Evolutionary conservation across 2,113 vertebrate genomes (phyloP).

Genomic region (Megaceryle torquata): DNA sequence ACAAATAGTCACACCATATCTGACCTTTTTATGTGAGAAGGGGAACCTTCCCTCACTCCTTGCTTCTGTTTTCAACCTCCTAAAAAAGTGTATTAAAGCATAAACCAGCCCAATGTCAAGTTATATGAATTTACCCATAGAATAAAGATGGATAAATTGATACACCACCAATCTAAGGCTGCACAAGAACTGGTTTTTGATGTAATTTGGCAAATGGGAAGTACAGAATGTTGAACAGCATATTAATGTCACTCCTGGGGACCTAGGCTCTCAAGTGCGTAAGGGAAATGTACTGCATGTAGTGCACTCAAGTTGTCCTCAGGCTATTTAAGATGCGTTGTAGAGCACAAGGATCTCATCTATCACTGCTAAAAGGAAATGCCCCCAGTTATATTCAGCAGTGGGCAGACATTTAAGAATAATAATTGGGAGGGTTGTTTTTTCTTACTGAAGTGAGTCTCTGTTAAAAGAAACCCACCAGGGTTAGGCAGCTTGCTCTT

Average conservation of each 20-base stretch:
- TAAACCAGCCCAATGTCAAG: accelerated
- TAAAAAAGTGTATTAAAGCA: background rate
- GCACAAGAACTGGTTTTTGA: background rate
- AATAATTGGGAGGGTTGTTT: accelerated
- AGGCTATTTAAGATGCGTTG: background rate
- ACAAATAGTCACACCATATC: too few species aligned
- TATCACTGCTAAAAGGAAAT: background rate
- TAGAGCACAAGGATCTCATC: background rate
- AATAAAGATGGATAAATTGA: background rate
- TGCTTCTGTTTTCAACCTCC: background rate
- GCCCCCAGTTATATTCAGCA: background rate
- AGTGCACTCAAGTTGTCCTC: background rate
- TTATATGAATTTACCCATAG: accelerated
- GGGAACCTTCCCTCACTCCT: accelerated
- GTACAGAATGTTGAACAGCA: background rate
- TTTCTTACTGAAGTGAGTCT: background rate
- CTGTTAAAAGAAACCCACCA: background rate
- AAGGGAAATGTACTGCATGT: accelerated
- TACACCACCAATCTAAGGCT: accelerated
- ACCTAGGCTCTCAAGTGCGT: accelerated
- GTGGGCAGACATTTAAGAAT: background rate
- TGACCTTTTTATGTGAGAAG: accelerated
- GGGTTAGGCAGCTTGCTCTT: background rate
- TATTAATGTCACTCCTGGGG: background rate
- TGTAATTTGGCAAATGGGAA: background rate